phyloP scores from a whole-genome alignment of 1,140 invertebrate genomes.

The Pseudobourletiella spinata region DNA sequence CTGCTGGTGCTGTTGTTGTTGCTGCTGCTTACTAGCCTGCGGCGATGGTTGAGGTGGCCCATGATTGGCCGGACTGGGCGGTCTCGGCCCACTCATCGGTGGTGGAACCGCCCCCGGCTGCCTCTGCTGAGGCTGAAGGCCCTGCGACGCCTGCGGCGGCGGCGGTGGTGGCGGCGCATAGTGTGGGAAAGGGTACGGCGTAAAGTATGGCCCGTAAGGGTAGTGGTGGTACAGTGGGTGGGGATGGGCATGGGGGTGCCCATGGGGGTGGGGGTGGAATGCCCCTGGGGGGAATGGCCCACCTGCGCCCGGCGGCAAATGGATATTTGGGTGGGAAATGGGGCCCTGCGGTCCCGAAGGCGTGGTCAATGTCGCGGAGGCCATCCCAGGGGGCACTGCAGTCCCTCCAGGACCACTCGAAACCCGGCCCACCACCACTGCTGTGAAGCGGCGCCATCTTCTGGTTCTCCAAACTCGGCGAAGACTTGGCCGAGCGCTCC shows the following conservation, averaged over 20 bases:
- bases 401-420: slow-evolving; percentile 6
- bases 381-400: slow-evolving; percentile 9
- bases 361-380: slow-evolving; percentile 30
- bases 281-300: slow-evolving; percentile 31
- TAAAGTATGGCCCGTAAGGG: slow-evolving; percentile 28
- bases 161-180: slow-evolving; percentile 58
- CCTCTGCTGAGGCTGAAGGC: neutral
- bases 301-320: slow-evolving; percentile 20
- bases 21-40: neutral
- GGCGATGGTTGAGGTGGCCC: slow-evolving; percentile 2
- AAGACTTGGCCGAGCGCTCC: slow-evolving; percentile 2
- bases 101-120: slow-evolving; percentile 13
- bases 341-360: slow-evolving; percentile 33
- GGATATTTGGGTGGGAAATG: slow-evolving; percentile 36
- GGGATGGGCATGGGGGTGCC: slow-evolving; percentile 23
- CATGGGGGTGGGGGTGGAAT: slow-evolving; percentile 35
- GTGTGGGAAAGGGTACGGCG: slow-evolving; percentile 28
- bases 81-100: slow-evolving; percentile 6
- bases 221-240: slow-evolving; percentile 32
- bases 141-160: too few relatives aligned
- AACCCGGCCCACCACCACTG: neutral
- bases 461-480: slow-evolving; percentile 1
- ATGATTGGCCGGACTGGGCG: slow-evolving; percentile 6
- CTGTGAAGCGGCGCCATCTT: neutral
- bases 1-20: slow-evolving; percentile 37